Evolutionary conservation across 2,888 invertebrate genomes (phyloP).

Genomic region (Parochlus steinenii): DNA sequence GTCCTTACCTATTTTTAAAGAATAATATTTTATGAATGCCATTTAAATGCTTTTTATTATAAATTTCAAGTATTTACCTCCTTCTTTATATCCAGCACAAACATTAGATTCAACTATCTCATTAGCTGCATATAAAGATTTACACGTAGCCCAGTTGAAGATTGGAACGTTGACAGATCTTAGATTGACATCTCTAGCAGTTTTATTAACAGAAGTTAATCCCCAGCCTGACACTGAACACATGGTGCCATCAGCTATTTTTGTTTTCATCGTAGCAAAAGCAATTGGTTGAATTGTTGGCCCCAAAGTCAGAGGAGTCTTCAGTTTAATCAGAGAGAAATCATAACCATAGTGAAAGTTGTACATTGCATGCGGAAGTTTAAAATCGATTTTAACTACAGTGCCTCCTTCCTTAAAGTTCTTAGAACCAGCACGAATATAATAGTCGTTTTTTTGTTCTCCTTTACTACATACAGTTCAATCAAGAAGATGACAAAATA

Average conservation of each 20-base stretch:
- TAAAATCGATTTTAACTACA: too few species aligned
- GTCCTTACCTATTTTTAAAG: too few species aligned
- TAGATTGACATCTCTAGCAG: conserved; percentile 24
- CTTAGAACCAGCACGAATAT: too few species aligned
- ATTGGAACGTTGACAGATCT: conserved; percentile 38
- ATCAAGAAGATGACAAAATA: too few species aligned
- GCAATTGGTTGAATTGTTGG: conserved; percentile 30
- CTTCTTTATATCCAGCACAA: conserved; percentile 39
- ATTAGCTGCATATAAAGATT: conserved; percentile 31
- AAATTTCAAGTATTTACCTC: conserved; percentile 27
- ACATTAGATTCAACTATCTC: conserved; percentile 38
- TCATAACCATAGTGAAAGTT: too few species aligned
- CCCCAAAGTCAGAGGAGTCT: conserved; percentile 32
- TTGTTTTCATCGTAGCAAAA: conserved; percentile 26
- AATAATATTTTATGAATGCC: conserved; percentile 21
- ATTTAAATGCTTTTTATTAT: neutral
- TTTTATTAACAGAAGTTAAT: conserved; percentile 18
- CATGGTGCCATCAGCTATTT: conserved; percentile 22
- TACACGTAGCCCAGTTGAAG: conserved; percentile 34
- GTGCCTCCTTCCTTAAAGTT: too few species aligned
- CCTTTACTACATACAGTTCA: too few species aligned
- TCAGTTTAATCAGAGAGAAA: conserved; percentile 37
- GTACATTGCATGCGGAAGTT: too few species aligned
- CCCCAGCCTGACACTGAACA: conserved; percentile 29
- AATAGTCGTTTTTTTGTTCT: too few species aligned